Percentiles rank a stretch among this genome's conserved stretches.
Evolutionary conservation across 2,113 vertebrate species (phyloP).

Genomic region (Pogonocichla stellata): DNA sequence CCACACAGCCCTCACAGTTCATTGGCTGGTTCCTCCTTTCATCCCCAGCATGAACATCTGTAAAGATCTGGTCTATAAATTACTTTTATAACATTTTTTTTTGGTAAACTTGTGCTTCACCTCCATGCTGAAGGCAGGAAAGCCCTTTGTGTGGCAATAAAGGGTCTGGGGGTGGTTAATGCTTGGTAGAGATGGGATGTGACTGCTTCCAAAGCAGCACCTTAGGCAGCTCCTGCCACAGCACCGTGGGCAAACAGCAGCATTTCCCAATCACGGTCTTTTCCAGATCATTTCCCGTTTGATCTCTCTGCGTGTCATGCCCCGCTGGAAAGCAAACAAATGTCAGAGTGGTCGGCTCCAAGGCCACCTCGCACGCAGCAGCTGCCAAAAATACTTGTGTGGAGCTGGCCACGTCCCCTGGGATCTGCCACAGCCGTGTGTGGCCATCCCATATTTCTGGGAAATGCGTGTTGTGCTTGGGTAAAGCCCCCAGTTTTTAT

Average conservation of each 20-base stretch:
- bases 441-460: not conserved
- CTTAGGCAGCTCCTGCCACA: not conserved
- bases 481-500: not conserved
- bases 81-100: not conserved
- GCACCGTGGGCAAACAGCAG: not conserved
- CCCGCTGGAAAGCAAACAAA: not conserved
- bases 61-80: not conserved
- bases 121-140: not conserved
- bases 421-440: rapidly evolving
- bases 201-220: not conserved
- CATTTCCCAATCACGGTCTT: constrained; percentile 17
- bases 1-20: not conserved
- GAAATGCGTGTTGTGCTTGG: rapidly evolving
- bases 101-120: not conserved
- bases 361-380: not conserved
- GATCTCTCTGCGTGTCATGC: not conserved
- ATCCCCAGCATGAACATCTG: rapidly evolving
- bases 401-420: rapidly evolving
- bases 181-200: not conserved
- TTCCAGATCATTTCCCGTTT: not conserved
- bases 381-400: not conserved
- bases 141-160: not conserved
- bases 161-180: not conserved
- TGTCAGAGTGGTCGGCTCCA: not conserved
- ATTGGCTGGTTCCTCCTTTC: not conserved